phyloP scores from a whole-genome alignment of 1,140 invertebrate species.

The Megalopta genalis region DNA sequence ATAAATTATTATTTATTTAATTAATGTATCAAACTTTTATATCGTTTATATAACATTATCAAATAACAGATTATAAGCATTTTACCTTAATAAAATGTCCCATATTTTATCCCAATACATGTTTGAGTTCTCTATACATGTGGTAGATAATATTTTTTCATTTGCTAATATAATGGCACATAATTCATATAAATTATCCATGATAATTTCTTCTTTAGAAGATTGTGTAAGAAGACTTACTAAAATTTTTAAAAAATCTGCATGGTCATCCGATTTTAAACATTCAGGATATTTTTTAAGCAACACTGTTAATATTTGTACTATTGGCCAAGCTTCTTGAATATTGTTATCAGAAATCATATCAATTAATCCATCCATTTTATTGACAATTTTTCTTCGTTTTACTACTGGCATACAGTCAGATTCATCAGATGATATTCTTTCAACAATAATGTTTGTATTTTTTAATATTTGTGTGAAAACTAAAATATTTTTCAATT shows the following conservation, averaged over 20 bases:
- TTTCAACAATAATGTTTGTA: slow-evolving; percentile 23
- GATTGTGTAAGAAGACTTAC: slow-evolving; percentile 69
- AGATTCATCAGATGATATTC: slow-evolving; percentile 14
- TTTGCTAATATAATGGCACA: slow-evolving; percentile 69
- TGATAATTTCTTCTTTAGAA: slow-evolving; percentile 69
- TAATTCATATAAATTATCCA: slow-evolving; percentile 73
- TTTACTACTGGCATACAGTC: slow-evolving; percentile 47
- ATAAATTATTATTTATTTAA: slow-evolving; percentile 15
- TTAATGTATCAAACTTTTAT: too few species aligned
- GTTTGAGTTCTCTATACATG: slow-evolving; percentile 49
- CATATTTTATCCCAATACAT: slow-evolving; percentile 76
- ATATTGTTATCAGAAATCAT: slow-evolving; percentile 53
- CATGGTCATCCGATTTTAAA: slow-evolving; percentile 70
- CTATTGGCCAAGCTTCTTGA: slow-evolving; percentile 59
- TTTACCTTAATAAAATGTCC: slow-evolving; percentile 76
- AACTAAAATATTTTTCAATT: slow-evolving; percentile 53
- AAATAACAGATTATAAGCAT: slow-evolving; percentile 10
- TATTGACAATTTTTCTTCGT: slow-evolving; percentile 50
- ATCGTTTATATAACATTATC: background rate
- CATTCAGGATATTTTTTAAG: slow-evolving; percentile 75
- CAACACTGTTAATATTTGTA: slow-evolving; percentile 67
- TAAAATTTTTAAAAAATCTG: slow-evolving; percentile 71
- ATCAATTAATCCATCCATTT: slow-evolving; percentile 58
- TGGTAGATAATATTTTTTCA: slow-evolving; percentile 56
- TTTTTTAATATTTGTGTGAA: slow-evolving; percentile 64